phyloP scores from a whole-genome alignment of 2,113 vertebrate genomes.

The Hemichromis elongatus region DNA sequence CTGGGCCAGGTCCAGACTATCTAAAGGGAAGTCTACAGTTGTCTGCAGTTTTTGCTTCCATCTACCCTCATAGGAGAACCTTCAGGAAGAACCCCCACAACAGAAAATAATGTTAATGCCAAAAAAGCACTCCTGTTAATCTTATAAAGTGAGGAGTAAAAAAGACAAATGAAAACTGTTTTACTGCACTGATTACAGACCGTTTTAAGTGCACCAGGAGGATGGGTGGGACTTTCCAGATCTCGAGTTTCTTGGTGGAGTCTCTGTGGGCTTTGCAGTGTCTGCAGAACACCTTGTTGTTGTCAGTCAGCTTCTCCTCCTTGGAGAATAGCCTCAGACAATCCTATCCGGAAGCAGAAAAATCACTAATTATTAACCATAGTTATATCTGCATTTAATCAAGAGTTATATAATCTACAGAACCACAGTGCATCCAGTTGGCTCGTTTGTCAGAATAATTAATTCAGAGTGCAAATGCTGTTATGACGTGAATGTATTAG shows the following conservation, averaged over 20 bases:
- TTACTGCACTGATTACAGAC: conserved; percentile 60
- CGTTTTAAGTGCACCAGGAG: conserved; percentile 94
- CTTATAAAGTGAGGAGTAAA: neutral
- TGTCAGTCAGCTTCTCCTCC: conserved; percentile 94
- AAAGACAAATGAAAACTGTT: neutral
- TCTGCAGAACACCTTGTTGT: conserved; percentile 94
- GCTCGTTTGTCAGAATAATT: neutral
- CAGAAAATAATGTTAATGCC: neutral
- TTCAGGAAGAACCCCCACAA: conserved; percentile 38
- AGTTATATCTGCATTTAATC: neutral
- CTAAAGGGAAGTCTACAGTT: conserved; percentile 89
- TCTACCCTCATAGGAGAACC: conserved; percentile 94
- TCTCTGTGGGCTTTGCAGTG: conserved; percentile 93
- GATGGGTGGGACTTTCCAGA: conserved; percentile 97
- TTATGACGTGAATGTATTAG: neutral
- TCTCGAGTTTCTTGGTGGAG: conserved; percentile 95
- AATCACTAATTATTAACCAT: neutral
- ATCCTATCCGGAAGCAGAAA: conserved; percentile 72
- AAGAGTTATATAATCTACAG: neutral
- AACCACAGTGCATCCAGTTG: neutral
- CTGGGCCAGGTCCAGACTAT: conserved; percentile 87
- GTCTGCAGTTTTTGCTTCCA: conserved; percentile 99
- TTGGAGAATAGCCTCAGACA: conserved; percentile 97
- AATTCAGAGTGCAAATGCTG: neutral
- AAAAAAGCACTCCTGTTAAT: neutral